Base-by-base conservation (phyloP, 2,797 vertebrate species). In the Myotis daubentonii region DNA sequence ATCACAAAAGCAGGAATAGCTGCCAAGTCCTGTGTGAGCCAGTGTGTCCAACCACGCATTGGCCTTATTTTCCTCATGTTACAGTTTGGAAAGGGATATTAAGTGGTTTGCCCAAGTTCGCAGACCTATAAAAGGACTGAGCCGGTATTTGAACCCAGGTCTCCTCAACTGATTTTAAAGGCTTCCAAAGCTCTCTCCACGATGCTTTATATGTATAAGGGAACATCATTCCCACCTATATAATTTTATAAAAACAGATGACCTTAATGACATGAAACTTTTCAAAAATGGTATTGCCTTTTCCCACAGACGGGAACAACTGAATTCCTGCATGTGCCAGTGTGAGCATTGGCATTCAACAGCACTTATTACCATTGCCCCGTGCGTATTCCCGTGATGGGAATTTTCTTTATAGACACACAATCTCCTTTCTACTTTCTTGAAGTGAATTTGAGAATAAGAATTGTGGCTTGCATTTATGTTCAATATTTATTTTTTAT, bases 201-300 rank as follows among this genome's bases (percentile, higher is more conserved):
- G 47, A 3, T 60, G 20, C 22, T 49, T 44, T 66, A 72, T 74
- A 15, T 41, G 49, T 60, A 28, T 60, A 60, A 60, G 4, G 28
- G 57, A 87, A 74, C 12, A 23, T n/a, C 19, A 51, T 70, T 92
- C 90, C 22, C 70, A 17, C 62, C n/a, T 89, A 11, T 2, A 53
- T 78, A 81, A 70, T 74, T 91, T 94, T 83, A 44, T 92, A 62
- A 89, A 85, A 95, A 20, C 30, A 8, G 30, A 74, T 74, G 5
- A 60, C 60, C 41, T 79, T 72, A 92, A 85, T 53, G 53, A 87
- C 49, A 60, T 17, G 1, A 82, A 74, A 23, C 15, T 33, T 78
- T 20, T 8, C 20, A 78, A 84, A 66, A 83, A 44, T 17, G 16
- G 2, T 38, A 36, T 44, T 87, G 20, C 6, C 33, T 60, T 71